phyloP scores from a whole-genome alignment of 1,140 invertebrate genomes.

The Panagrolaimus sp. region DNA sequence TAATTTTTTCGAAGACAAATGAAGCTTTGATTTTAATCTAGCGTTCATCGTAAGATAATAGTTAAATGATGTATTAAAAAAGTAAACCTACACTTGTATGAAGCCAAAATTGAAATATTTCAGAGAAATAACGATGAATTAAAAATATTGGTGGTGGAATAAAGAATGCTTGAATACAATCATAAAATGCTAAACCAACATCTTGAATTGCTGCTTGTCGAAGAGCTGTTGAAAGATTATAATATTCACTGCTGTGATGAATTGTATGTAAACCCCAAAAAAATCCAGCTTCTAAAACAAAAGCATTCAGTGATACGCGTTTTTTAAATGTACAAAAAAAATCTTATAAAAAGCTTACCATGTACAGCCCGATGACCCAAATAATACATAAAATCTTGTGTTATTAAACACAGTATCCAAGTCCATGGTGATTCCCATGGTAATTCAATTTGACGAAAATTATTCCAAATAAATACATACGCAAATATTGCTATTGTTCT shows the following conservation, averaged over 20 bases:
- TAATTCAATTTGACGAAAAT: constrained; percentile 52
- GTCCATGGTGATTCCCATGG: constrained; percentile 58
- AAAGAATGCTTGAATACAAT: constrained; percentile 55
- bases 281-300: constrained; percentile 72
- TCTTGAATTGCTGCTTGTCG: constrained; percentile 57
- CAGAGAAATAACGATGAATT: constrained; percentile 58
- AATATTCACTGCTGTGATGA: constrained; percentile 90
- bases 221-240: constrained; percentile 72
- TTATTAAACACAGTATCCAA: constrained; percentile 55
- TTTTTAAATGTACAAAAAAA: too few relatives aligned
- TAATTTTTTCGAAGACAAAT: too few relatives aligned
- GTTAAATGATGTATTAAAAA: neutral
- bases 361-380: constrained; percentile 62
- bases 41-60: too few relatives aligned
- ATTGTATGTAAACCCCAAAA: constrained; percentile 90
- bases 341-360: too few relatives aligned
- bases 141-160: constrained; percentile 57
- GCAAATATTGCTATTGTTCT: constrained; percentile 53
- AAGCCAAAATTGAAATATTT: constrained; percentile 57
- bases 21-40: neutral
- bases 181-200: constrained; percentile 58
- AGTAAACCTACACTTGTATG: constrained; percentile 54
- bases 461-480: constrained; percentile 55
- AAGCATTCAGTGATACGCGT: neutral
- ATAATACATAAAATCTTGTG: constrained; percentile 61